These are phyloP conservation scores for Odocoileus virginianus DNA, from an alignment of 2,113 vertebrate species.

Conservation along the genomic window DNA sequence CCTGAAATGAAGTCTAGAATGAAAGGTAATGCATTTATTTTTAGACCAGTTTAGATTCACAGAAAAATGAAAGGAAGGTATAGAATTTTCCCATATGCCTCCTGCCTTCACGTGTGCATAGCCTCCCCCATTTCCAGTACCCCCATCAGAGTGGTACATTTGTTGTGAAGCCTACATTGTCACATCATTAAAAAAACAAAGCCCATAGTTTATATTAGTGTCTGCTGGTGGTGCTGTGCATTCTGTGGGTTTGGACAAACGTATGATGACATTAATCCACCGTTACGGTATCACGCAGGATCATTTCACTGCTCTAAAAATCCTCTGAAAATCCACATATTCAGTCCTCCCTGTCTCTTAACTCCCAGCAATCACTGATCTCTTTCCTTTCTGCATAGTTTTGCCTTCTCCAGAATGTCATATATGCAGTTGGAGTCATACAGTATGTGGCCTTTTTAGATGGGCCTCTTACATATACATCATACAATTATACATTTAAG, in stretches of 20 bases:
- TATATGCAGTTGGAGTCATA: background rate
- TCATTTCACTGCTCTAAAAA: background rate
- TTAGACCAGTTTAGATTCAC: background rate
- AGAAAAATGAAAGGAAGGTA: background rate
- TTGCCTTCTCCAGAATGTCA: background rate
- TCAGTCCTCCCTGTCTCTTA: background rate
- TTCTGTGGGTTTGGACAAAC: background rate
- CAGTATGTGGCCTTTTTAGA: background rate
- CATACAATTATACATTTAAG: background rate
- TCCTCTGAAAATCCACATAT: background rate
- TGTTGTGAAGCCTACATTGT: background rate
- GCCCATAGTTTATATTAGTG: background rate
- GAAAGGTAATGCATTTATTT: background rate
- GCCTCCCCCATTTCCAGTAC: background rate
- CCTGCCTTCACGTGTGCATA: fast-evolving
- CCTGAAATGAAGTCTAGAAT: background rate
- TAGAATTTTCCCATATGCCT: background rate
- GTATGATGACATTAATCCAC: background rate
- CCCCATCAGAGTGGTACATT: background rate
- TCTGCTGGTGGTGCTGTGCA: background rate
- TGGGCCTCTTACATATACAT: background rate
- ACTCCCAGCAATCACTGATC: background rate
- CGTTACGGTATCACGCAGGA: background rate
- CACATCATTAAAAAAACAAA: background rate
- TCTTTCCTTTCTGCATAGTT: background rate